These are phyloP conservation scores for Nebria salina DNA, from an alignment of 2,888 invertebrate species.

Conservation along the genomic window DNA sequence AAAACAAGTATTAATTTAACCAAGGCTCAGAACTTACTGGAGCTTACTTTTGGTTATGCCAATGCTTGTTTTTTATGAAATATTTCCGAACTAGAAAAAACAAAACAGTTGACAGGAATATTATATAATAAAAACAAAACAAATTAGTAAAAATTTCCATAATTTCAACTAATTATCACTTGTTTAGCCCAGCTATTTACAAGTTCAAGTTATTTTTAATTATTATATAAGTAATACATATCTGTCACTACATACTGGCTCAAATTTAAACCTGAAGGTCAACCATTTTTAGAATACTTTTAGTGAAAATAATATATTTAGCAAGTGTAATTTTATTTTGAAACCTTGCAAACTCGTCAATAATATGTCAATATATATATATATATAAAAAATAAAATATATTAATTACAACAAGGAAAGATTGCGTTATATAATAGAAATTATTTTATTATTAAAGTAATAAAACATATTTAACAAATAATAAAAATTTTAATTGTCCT, in stretches of 20 bases:
- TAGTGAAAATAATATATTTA: background rate
- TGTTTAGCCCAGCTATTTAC: background rate
- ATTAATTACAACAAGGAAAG: too few species aligned
- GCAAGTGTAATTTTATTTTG: background rate
- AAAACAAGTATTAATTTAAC: too few species aligned
- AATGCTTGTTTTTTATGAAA: too few species aligned
- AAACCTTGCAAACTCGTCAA: background rate
- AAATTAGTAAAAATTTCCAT: background rate
- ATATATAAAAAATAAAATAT: background rate
- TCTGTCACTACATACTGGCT: background rate
- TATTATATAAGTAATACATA: background rate
- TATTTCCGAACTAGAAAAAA: background rate
- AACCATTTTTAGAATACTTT: background rate
- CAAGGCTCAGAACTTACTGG: too few species aligned
- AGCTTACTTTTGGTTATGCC: too few species aligned
- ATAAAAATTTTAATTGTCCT: too few species aligned
- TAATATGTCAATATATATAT: background rate
- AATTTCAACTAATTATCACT: background rate
- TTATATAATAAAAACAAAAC: background rate
- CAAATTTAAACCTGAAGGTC: background rate
- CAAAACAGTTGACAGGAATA: background rate
- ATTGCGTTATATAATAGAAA: too few species aligned
- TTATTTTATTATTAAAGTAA: too few species aligned
- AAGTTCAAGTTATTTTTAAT: slow-evolving; percentile 1
- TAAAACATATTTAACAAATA: too few species aligned